Evolutionary conservation across 2,888 invertebrate genomes (phyloP), one percentile per base, ranked within the genome.

Genomic region (Drosophila nigritarsus): DNA sequence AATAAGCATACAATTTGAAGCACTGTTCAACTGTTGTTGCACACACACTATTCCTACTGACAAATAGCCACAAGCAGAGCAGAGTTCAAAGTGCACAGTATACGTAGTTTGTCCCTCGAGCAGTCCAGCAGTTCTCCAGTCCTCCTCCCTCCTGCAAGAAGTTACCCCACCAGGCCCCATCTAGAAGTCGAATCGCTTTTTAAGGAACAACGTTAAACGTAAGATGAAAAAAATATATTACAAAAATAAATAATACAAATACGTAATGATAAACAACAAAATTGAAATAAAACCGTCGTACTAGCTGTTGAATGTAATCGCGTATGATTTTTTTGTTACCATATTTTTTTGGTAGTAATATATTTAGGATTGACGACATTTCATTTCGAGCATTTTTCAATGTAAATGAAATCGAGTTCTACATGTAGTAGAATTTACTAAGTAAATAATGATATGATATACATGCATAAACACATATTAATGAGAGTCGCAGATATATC

Each of bases 1-100:
- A 36, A 55, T 54, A 42, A 20, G 36, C 15, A 62, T 29, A 32
- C 18, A 55, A 50, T 58, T 69, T 34, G 65, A 82, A 78, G 58
- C 61, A 70, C 75, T 82, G 63, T 64, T 75, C 58, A 72, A 84
- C 64, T 69, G 75, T 84, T 83, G 78, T 84, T 72, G 69, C 62
- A 59, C 32, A 53, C 45, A 50, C n/a, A 68, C 54, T 36, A 54
- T 34, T 36, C 32, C 53, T 53, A 34, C 24, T 36, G 34, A 74
- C 49, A 73, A 73, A 78, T 54, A 78, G 68, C 62, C 75, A 59
- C 48, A 63, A 55, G 40, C 55, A 65, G 53, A 49, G 54, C 36
- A 54, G 20, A 32, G 24, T 34, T 13, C 15, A 20, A 34, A 36
- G n/a, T 24, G 34, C 24, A 27, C 8, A 24, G 18, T 18, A 20